Percentiles rank a stretch among this genome's conserved stretches.
phyloP scores from a whole-genome alignment of 2,797 vertebrate genomes.

The Erithacus rubecula region DNA sequence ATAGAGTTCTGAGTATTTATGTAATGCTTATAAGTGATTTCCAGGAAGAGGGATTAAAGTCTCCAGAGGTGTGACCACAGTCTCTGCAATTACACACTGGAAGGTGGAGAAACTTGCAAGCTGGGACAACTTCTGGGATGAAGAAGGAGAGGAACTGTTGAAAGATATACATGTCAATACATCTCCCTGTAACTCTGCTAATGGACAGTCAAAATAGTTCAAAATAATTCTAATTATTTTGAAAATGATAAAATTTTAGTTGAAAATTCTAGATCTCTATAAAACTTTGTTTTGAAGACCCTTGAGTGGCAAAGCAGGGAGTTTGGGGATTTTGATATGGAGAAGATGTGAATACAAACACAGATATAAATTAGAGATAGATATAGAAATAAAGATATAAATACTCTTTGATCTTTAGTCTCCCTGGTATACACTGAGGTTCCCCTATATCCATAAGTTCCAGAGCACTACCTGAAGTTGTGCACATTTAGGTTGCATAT shows the following conservation, averaged over 20 bases:
- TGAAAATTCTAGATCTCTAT: background rate
- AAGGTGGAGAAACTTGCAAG: background rate
- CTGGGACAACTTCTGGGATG: background rate
- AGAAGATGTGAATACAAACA: background rate
- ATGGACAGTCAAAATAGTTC: background rate
- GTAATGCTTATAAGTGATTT: background rate
- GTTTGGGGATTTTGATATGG: background rate
- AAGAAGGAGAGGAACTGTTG: background rate
- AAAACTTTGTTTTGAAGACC: background rate
- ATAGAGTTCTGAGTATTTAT: background rate
- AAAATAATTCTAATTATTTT: background rate
- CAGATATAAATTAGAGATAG: background rate
- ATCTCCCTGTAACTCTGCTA: background rate
- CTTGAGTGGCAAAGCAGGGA: background rate
- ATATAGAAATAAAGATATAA: background rate
- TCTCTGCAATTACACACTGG: background rate
- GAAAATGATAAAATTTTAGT: background rate
- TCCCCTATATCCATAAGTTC: background rate
- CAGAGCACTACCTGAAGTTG: background rate
- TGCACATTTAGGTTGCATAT: background rate
- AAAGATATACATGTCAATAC: background rate
- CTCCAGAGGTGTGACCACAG: background rate
- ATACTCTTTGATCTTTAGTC: background rate
- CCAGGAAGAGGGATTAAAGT: background rate
- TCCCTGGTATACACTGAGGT: background rate